A percentile compares a stretch with the other conserved stretches of the same genome.
Evolutionary conservation across 2,113 vertebrate genomes (phyloP).

Genomic region (Gambusia affinis): DNA sequence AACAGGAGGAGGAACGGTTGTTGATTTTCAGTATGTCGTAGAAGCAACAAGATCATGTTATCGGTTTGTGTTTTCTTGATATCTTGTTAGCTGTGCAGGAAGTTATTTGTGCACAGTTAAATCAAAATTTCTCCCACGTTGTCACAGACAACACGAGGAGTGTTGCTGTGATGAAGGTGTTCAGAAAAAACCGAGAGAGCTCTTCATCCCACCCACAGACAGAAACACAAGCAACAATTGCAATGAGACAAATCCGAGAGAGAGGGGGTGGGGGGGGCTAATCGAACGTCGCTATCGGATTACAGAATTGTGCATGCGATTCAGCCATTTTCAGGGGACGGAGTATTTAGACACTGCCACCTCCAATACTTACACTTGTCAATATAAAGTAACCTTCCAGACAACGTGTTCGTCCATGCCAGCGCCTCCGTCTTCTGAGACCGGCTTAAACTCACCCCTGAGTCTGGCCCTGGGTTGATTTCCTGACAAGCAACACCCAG

Average conservation of each 20-base stretch:
- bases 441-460: slow-evolving; percentile 7
- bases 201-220: slow-evolving; percentile 5
- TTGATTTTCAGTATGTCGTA: no score
- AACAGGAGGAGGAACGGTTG: no score
- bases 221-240: neutral
- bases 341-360: neutral
- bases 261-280: no score
- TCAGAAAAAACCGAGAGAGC: slow-evolving; percentile 16
- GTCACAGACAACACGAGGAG: slow-evolving; percentile 15
- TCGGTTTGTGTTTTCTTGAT: neutral
- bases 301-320: neutral
- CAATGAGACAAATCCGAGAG: neutral
- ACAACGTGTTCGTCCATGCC: neutral
- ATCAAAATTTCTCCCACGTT: slow-evolving; percentile 50
- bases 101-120: slow-evolving; percentile 21
- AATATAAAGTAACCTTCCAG: slow-evolving; percentile 28
- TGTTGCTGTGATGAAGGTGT: slow-evolving; percentile 6
- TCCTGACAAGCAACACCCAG: slow-evolving; percentile 16
- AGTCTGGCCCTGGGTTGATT: slow-evolving; percentile 33
- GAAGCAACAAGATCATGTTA: no score
- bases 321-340: neutral
- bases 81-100: neutral
- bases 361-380: neutral
- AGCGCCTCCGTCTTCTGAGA: neutral
- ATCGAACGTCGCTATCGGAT: neutral